Conservation (phyloP, 2,888 invertebrate species). For the Monochamus alternatus region DNA sequence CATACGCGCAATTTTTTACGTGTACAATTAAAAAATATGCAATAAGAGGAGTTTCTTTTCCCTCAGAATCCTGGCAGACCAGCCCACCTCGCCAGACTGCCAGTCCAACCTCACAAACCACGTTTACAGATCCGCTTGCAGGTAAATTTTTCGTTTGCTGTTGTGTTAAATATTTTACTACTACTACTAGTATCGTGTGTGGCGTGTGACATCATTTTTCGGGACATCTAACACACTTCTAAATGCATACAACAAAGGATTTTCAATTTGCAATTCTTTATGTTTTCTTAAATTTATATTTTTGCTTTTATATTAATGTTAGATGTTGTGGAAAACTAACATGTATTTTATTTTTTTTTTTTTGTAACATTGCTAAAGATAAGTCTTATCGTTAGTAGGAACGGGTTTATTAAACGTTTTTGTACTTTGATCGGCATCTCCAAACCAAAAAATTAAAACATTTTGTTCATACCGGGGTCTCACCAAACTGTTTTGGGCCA, state of each 20-base stretch:
- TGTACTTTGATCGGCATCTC: too few species aligned
- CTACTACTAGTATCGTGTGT: background rate
- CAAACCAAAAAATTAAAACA: too few species aligned
- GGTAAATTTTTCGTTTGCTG: constrained; percentile 54
- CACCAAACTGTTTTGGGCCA: too few species aligned
- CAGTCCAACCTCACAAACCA: constrained; percentile 67
- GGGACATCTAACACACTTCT: background rate
- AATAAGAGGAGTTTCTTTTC: constrained; percentile 45
- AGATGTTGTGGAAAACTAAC: too few species aligned
- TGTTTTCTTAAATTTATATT: background rate
- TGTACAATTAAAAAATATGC: constrained; percentile 26
- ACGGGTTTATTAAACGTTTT: too few species aligned
- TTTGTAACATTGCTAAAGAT: too few species aligned
- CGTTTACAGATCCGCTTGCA: constrained; percentile 65
- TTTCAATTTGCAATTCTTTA: too few species aligned
- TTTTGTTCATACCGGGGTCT: too few species aligned
- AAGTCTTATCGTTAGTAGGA: too few species aligned
- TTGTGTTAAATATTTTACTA: constrained; percentile 26
- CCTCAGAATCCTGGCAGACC: constrained; percentile 68
- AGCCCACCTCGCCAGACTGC: constrained; percentile 67
- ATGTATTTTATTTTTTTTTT: too few species aligned
- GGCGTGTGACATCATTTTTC: background rate
- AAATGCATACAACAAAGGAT: background rate
- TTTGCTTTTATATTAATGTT: constrained; percentile 14
- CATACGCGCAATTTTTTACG: too few species aligned